Base-by-base conservation (phyloP, 2,888 invertebrate genomes). In the Ophion ventricosus region DNA sequence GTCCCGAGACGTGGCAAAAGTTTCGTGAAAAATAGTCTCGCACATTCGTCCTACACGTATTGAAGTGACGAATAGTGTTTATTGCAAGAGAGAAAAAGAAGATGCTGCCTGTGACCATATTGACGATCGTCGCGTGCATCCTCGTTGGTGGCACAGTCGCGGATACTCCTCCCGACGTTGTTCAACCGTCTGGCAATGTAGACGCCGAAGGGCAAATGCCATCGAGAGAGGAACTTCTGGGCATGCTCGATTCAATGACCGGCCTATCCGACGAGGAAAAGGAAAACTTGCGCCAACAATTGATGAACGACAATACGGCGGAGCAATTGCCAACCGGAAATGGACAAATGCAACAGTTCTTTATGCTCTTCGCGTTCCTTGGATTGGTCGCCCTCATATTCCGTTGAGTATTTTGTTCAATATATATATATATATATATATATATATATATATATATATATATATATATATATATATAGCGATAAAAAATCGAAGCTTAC, bases 211-310 rank as follows among this genome's bases (percentile, higher is more conserved):
- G 35, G 1, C 17, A 35, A 43, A 93, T 95, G 81, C 95, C 96
- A 0, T 94, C 95, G 0, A 90, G 94, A 1, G 95, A 95, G 29
- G 94, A 95, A 59, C 90, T 96, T 0, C 89, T 96, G 83, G 94
- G 95, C 63, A 92, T 95, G 91, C 92, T 96, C 26, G 95, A 96
- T 25, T 91, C 94, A 0, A 94, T 95, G 88, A 81, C 85, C 5
- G 95, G 95, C 1, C 90, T 96, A 1, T 93, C 94, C 72, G 96
- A 96, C 5, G 95, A 95, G 26, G 95, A 96, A 74, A 95, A 95
- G 85, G 95, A 95, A n/a, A 94, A 93, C 75, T 88, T 96, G 25
- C 94, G 94, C 78, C 93, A 93, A 1, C 94, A 95, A 90, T 89
- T 96, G 69, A 91, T 94, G 0, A 94, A 92, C 85, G 92, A 94